Evolutionary conservation across 2,888 invertebrate genomes (phyloP).

Genomic region (Chromoteleia sp.): DNA sequence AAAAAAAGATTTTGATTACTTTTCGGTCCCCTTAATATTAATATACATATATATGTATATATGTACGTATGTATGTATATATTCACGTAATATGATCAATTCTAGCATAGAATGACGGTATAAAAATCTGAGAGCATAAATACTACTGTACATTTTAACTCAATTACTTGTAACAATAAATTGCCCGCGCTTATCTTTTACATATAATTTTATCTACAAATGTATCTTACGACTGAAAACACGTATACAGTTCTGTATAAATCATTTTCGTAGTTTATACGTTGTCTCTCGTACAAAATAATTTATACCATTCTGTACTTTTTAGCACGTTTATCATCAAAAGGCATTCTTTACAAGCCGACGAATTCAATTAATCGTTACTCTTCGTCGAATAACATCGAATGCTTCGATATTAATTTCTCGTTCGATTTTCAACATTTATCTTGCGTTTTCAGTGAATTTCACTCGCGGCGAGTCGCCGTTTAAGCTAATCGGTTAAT

Average conservation of each 20-base stretch:
- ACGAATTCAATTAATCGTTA: conserved; percentile 2
- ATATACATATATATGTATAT: no score
- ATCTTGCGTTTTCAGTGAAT: no score
- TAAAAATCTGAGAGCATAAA: conserved; percentile 2
- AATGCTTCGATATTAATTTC: no score
- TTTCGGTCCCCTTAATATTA: no score
- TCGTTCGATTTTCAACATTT: no score
- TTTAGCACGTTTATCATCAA: neutral
- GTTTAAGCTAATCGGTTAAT: no score
- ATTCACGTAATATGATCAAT: no score
- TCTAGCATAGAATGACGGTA: no score
- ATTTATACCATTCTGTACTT: conserved; percentile 4
- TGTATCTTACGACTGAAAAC: conserved; percentile 36
- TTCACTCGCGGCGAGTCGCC: no score
- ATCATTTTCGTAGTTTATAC: conserved; percentile 29
- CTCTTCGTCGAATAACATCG: no score
- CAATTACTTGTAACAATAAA: conserved; percentile 51
- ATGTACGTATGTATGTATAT: no score
- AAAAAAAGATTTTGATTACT: no score
- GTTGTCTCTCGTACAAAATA: neutral
- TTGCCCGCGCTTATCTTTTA: conserved; percentile 42
- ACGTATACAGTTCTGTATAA: conserved; percentile 35
- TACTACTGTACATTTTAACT: conserved; percentile 15
- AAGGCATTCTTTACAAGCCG: neutral
- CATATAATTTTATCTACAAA: conserved; percentile 47